Base-by-base conservation (phyloP, 2,797 vertebrate species). In the Hydrophis major region DNA sequence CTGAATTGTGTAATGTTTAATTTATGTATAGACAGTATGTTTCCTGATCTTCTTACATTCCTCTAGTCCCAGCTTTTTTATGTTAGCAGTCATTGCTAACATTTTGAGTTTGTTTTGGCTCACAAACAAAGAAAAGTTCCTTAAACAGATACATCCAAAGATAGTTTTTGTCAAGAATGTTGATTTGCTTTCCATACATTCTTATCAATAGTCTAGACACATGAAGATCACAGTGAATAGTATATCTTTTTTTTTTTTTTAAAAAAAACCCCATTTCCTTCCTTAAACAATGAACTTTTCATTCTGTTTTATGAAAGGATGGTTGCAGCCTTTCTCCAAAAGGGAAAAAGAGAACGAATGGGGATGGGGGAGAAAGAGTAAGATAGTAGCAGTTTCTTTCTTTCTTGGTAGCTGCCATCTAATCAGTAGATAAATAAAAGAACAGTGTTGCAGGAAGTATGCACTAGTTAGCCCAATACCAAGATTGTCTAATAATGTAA, bases 371-470 rank as follows among this genome's bases (percentile, higher is more conserved):
- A 3, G 18, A 60, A 13, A 3, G 42, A 6, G 89, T 60, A 69
- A 2, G 0, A 47, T 91, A 86, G 37, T 87, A 91, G 74, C 16
- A 14, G 66, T 56, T 86, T 55, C 1, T 61, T 69, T 42, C 6
- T 22, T 53, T 25, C 32, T 95, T 95, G 22, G 74, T 96, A 94
- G 93, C 93, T 92, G 89, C 90, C 95, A 66, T 83, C 27, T 92
- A 91, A 87, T 95, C 86, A 94, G 37, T 22, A 92, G 92, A 96
- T 86, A 89, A 89, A 25, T 88, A 92, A 86, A 94, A 86, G 91
- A 93, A n/a, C 90, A 91, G 93, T 93, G 90, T 95, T 95, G 88
- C 93, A 94, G 97, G 94, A 95, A 96, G 94, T 90, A 86, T 90
- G 89, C 88, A 55, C 28, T 90, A n/a, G 4, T 57, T 87, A 95